Evolutionary conservation across 2,888 invertebrate genomes (phyloP).

Genomic region (Eustalomyia histrio): DNA sequence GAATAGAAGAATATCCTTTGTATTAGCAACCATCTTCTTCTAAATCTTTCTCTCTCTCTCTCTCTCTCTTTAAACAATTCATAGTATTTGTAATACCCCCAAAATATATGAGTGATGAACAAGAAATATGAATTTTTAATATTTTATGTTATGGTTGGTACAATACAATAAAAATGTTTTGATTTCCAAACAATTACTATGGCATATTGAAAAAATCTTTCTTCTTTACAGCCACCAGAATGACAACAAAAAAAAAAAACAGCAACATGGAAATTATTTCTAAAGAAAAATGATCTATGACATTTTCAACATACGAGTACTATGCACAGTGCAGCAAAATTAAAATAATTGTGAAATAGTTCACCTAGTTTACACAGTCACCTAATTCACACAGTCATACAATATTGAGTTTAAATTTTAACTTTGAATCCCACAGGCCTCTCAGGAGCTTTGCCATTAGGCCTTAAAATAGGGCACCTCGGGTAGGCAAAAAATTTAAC

Average conservation of each 20-base stretch:
- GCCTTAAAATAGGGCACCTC: too few species aligned
- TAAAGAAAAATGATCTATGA: constrained; percentile 65
- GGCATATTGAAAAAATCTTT: constrained; percentile 6
- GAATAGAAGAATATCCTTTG: constrained; percentile 62
- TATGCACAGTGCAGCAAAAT: too few species aligned
- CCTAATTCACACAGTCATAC: too few species aligned
- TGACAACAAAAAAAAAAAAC: not conserved
- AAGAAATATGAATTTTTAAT: constrained; percentile 57
- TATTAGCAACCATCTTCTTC: constrained; percentile 20
- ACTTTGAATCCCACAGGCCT: too few species aligned
- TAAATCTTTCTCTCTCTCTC: constrained; percentile 34
- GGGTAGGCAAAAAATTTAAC: too few species aligned
- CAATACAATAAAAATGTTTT: constrained; percentile 39
- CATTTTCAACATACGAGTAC: constrained; percentile 34
- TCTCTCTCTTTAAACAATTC: constrained; percentile 5
- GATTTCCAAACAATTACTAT: constrained; percentile 13
- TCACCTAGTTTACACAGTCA: too few species aligned
- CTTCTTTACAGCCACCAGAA: not conserved
- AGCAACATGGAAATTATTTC: constrained; percentile 19
- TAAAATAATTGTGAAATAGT: too few species aligned
- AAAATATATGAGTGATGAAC: constrained; percentile 45
- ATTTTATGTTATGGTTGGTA: constrained; percentile 27
- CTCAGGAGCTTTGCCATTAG: too few species aligned
- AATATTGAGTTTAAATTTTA: too few species aligned
- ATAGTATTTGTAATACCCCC: constrained; percentile 29